Percentiles rank a stretch among this genome's conserved stretches.
phyloP scores from a whole-genome alignment of 2,113 vertebrate genomes.

The Lonchura striata region DNA sequence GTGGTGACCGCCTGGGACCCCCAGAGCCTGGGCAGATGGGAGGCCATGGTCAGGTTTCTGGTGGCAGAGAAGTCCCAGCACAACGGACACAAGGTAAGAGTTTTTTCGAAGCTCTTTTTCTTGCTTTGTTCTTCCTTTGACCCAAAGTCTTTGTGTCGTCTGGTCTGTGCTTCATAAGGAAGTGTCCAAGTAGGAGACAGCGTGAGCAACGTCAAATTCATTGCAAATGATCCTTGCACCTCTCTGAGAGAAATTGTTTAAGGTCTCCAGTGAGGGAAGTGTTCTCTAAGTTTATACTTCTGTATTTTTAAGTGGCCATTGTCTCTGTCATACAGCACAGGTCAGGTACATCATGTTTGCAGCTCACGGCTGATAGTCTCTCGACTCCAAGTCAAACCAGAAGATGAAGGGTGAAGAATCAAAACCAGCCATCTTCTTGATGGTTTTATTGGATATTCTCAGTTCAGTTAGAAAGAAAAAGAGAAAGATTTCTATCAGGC shows the following conservation, averaged over 20 bases:
- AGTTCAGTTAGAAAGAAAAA: too few species aligned
- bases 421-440: background rate
- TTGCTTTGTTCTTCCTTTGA: background rate
- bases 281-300: background rate
- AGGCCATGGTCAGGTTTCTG: slow-evolving; percentile 80
- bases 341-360: background rate
- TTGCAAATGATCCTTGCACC: background rate
- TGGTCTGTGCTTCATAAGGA: background rate
- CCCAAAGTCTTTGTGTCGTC: background rate
- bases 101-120: background rate
- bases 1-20: slow-evolving; percentile 77
- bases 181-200: background rate
- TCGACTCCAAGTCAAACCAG: background rate
- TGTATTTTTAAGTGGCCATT: background rate
- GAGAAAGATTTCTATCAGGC: too few species aligned
- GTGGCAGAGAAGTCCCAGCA: slow-evolving; percentile 70
- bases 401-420: background rate
- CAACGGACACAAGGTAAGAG: slow-evolving; percentile 78
- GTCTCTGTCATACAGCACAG: background rate
- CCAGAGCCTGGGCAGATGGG: slow-evolving; percentile 78
- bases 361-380: background rate
- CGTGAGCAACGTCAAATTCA: background rate
- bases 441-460: background rate
- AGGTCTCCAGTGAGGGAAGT: background rate
- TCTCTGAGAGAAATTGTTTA: background rate